Conservation (phyloP, 2,797 vertebrate genomes). For the Tauraco hartlaubi region DNA sequence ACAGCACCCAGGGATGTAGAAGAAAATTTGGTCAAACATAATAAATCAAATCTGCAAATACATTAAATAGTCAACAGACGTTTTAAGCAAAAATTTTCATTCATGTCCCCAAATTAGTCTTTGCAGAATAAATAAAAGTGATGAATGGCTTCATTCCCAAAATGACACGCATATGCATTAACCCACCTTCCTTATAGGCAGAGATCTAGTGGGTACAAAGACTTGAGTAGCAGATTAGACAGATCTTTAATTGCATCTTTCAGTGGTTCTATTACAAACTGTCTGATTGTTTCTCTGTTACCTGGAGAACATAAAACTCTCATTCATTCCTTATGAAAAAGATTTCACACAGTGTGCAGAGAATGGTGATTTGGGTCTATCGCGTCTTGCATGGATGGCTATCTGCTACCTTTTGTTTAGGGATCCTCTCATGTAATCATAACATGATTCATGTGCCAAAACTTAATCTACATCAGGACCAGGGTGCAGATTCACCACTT, state of each 20-base stretch:
- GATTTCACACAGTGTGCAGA: not conserved
- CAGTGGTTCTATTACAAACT: not conserved
- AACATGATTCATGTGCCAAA: not conserved
- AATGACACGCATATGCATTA: not conserved
- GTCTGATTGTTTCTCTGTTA: not conserved
- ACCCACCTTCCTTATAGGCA: not conserved
- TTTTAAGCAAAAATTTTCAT: not conserved
- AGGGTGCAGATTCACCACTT: not conserved
- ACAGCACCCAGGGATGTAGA: not conserved
- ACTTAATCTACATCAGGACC: not conserved
- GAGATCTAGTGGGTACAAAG: not conserved
- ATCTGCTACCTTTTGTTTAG: not conserved
- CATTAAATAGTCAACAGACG: not conserved
- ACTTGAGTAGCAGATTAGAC: not conserved
- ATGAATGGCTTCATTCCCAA: not conserved
- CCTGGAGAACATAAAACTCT: not conserved
- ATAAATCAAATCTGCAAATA: slow-evolving; percentile 21
- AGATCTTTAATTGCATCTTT: not conserved
- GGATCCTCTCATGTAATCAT: not conserved
- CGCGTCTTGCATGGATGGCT: not conserved
- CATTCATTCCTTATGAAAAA: not conserved
- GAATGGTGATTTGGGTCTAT: not conserved
- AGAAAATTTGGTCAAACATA: not conserved
- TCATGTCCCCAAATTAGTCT: not conserved
- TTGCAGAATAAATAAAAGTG: not conserved